Evolutionary conservation across 1,140 invertebrate species (phyloP).

Genomic region (Radopholus similis): DNA sequence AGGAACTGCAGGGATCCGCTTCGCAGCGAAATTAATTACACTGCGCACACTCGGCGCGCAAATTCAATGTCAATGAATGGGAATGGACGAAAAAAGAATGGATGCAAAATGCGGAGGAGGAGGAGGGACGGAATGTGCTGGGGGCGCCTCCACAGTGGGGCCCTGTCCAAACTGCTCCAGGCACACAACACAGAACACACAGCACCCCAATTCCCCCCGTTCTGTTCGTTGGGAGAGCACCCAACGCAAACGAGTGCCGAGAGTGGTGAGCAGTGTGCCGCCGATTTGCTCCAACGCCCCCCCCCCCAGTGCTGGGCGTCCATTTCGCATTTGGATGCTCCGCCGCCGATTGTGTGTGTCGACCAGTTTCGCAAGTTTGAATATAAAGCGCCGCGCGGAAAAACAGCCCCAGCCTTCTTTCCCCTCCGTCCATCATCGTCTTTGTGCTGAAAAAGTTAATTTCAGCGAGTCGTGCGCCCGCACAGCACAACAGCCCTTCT

Average conservation of each 20-base stretch:
- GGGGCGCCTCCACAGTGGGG: too few species aligned
- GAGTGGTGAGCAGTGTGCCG: too few species aligned
- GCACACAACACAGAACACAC: too few species aligned
- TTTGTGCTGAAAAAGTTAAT: not conserved
- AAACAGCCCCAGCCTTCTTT: not conserved
- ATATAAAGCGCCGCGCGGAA: slow-evolving; percentile 1
- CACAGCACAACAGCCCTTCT: not conserved
- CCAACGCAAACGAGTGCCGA: too few species aligned
- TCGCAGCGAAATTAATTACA: slow-evolving; percentile 10
- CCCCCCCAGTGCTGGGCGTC: too few species aligned
- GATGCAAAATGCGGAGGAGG: not conserved
- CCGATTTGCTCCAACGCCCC: too few species aligned
- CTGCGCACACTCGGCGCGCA: not conserved
- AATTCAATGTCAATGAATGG: not conserved
- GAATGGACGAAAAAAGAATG: not conserved
- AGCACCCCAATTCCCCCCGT: too few species aligned
- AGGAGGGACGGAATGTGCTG: not conserved
- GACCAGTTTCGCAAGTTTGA: too few species aligned
- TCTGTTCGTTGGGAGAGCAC: too few species aligned
- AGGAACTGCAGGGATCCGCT: slow-evolving; percentile 1
- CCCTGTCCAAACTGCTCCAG: too few species aligned
- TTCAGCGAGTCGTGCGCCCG: not conserved
- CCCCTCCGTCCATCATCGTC: not conserved
- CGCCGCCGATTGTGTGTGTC: too few species aligned
- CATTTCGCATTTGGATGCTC: too few species aligned